phyloP scores from a whole-genome alignment of 2,888 invertebrate genomes.

The Diloba caeruleocephala region DNA sequence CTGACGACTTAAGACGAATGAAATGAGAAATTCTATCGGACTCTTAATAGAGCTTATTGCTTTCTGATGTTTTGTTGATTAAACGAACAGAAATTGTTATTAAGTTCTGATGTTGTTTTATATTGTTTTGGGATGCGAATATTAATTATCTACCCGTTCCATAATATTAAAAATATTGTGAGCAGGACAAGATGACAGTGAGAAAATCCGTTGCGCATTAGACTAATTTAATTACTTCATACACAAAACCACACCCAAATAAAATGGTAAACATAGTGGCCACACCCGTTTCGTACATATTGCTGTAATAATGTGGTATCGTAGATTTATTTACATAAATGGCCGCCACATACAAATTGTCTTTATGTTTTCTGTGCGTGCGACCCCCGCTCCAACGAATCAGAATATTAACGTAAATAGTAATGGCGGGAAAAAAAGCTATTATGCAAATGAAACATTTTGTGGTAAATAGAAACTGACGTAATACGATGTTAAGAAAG shows the following conservation, averaged over 20 bases:
- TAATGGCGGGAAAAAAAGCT: conserved; percentile 87
- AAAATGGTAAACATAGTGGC: conserved; percentile 77
- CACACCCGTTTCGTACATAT: conserved; percentile 80
- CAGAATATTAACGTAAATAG: conserved; percentile 88
- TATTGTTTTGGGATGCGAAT: conserved; percentile 70
- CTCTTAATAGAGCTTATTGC: conserved; percentile 85
- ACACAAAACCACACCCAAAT: conserved; percentile 77
- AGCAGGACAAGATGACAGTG: conserved; percentile 39
- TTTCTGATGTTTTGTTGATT: conserved; percentile 87
- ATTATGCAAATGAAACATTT: conserved; percentile 89
- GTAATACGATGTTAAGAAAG: conserved; percentile 81
- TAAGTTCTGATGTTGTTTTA: conserved; percentile 64
- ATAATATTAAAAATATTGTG: conserved; percentile 36
- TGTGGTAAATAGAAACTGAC: conserved; percentile 87
- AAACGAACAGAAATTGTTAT: conserved; percentile 79
- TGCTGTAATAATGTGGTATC: conserved; percentile 83
- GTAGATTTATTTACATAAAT: conserved; percentile 88
- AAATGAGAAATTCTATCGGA: conserved; percentile 88
- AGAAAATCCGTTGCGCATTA: conserved; percentile 58
- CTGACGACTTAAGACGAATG: conserved; percentile 88
- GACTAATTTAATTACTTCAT: conserved; percentile 68
- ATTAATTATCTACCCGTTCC: conserved; percentile 61
- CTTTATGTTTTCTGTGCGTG: conserved; percentile 88
- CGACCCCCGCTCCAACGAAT: conserved; percentile 84
- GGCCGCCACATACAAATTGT: conserved; percentile 85